A percentile compares a stretch with the other conserved stretches of the same genome.
Conservation (phyloP, 2,888 invertebrate species). For the Hypercompe scribonia region DNA sequence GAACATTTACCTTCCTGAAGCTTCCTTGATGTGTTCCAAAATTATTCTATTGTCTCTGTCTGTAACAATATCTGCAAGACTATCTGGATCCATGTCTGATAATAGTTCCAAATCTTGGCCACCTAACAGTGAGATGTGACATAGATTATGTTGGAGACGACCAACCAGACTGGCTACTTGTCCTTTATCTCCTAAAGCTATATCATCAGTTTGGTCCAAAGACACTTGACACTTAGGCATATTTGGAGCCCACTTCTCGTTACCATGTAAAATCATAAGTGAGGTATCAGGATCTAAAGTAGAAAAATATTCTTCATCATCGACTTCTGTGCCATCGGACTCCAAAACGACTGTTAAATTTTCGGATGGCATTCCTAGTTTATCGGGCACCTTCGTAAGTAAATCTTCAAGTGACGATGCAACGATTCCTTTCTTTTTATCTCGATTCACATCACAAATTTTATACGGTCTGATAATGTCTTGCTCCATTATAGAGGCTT, state of each 20-base stretch:
- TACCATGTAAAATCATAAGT: conserved; percentile 92
- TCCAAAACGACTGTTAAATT: conserved; percentile 94
- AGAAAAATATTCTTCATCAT: conserved; percentile 97
- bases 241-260: conserved; percentile 91
- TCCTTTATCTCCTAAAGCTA: conserved; percentile 81
- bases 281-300: conserved; percentile 95
- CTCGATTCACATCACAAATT: conserved; percentile 92
- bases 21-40: conserved; percentile 93
- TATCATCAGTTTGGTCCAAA: conserved; percentile 87
- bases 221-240: conserved; percentile 88
- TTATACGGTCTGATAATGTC: conserved; percentile 90
- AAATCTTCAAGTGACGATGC: conserved; percentile 93
- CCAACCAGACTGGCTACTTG: conserved; percentile 92
- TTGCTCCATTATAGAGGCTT: conserved; percentile 82
- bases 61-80: conserved; percentile 92
- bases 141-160: conserved; percentile 92
- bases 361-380: conserved; percentile 88
- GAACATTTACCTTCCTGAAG: conserved; percentile 89
- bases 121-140: conserved; percentile 93
- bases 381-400: conserved; percentile 91
- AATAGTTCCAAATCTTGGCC: conserved; percentile 94
- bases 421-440: conserved; percentile 93
- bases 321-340: conserved; percentile 97
- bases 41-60: conserved; percentile 91
- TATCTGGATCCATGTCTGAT: conserved; percentile 96